Conservation (phyloP, 2,888 invertebrate genomes). For the Cheilosia vulpina region DNA sequence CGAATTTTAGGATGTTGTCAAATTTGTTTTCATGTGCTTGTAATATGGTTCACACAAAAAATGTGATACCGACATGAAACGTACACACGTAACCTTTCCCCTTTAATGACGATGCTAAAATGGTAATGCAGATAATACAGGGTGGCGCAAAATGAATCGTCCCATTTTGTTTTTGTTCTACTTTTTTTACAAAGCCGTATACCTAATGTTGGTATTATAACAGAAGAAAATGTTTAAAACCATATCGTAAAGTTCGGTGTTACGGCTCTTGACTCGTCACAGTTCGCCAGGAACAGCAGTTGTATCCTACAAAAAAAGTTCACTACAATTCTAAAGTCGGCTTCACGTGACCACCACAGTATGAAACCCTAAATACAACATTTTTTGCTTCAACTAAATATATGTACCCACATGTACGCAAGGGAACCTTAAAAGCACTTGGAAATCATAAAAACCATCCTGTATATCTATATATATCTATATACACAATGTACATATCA, state of each 20-base stretch:
- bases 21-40: too few relatives aligned
- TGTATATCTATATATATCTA: too few relatives aligned
- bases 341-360: slow-evolving; percentile 44
- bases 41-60: too few relatives aligned
- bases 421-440: slow-evolving; percentile 37
- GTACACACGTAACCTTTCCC: too few relatives aligned
- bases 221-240: slow-evolving; percentile 39
- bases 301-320: slow-evolving; percentile 23
- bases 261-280: slow-evolving; percentile 66
- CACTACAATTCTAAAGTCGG: slow-evolving; percentile 36
- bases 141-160: too few relatives aligned
- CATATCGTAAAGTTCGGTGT: slow-evolving; percentile 49
- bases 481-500: neutral
- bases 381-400: neutral
- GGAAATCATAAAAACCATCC: slow-evolving; percentile 24
- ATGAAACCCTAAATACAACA: slow-evolving; percentile 12
- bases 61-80: too few relatives aligned
- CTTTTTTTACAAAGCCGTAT: too few relatives aligned
- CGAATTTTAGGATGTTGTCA: too few relatives aligned
- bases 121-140: too few relatives aligned
- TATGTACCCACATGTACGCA: slow-evolving; percentile 4
- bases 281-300: slow-evolving; percentile 60
- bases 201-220: neutral
- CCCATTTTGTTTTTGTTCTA: too few relatives aligned
- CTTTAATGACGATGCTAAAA: too few relatives aligned